Conservation (phyloP, 2,113 vertebrate species). For the Talpa occidentalis region DNA sequence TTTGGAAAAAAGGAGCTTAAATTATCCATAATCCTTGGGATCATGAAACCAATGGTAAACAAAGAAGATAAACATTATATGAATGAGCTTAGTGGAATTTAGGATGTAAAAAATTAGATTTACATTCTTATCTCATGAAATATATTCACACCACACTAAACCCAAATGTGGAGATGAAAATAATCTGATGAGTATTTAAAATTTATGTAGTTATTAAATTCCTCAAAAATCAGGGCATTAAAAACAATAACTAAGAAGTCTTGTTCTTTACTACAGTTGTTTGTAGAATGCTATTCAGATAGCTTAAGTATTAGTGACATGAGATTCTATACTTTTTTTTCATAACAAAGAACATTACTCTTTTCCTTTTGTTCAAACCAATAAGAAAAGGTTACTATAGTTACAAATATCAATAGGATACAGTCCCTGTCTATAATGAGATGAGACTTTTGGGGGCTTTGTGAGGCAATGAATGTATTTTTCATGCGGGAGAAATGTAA, state of each 20-base stretch:
- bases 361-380: conserved; percentile 1
- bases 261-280: background rate
- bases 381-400: background rate
- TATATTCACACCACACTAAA: background rate
- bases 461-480: background rate
- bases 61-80: background rate
- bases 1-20: background rate
- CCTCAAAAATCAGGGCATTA: background rate
- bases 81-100: background rate
- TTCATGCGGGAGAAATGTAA: background rate
- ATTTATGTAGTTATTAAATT: conserved; percentile 3
- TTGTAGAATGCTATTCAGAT: background rate
- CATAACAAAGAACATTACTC: background rate
- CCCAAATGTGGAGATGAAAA: conserved; percentile 34
- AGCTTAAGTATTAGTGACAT: background rate
- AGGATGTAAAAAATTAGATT: conserved; percentile 17
- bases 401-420: background rate
- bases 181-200: conserved; percentile 18
- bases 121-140: conserved; percentile 26
- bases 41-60: background rate
- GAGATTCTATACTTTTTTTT: background rate
- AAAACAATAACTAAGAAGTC: background rate
- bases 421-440: background rate
- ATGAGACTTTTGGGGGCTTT: background rate
- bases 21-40: background rate